Evolutionary conservation across 2,113 vertebrate species (phyloP), one percentile per base, ranked within the genome.

Genomic region (Ceyx melanurus): DNA sequence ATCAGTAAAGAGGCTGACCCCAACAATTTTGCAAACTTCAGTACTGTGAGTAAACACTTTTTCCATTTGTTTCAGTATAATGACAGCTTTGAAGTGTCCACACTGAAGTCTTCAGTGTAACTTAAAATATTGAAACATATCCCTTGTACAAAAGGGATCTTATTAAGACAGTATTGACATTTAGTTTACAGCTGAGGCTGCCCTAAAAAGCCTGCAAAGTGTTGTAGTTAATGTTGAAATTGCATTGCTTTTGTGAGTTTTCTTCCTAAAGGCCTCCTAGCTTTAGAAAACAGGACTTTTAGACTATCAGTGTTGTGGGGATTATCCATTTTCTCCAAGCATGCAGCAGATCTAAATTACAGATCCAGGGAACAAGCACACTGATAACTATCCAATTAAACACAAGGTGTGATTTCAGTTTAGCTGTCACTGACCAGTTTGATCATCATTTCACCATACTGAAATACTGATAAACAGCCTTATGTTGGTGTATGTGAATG

Each of bases 21-120:
- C 96, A 98, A 98, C 96, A 98, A 98, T 97, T 99, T 99, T 98
- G 98, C 98, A 98, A 98, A 98, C 98, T 99, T 99, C 98, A 99
- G 99, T 98, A 98, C 99, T 99, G 99, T 99, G 99, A 99, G 99
- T 99, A 98, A 95, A 96, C 71, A 45, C 79, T 93, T 95, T 85
- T 94, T 96, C 62, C 92, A 15, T 96, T 96, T 95, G 64, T 96
- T 95, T 95, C 89, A 87, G 87, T 91, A 66, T 92, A 82, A 91
- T 5, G 11, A 86, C 78, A 96, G 82, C 75, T 92, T 82, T 94
- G 86, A 87, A 54, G 93, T 87, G 72, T 92, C 93, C 82, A 67
- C 72, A 60, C 87, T 85, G 87, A 94, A 84, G 33, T 70, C 81
- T 89, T 86, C 65, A 86, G 73, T 82, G 42, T 88, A 17, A 85